A percentile compares a stretch with the other conserved stretches of the same genome.
phyloP scores from a whole-genome alignment of 2,888 invertebrate genomes.

The Theretra japonica region DNA sequence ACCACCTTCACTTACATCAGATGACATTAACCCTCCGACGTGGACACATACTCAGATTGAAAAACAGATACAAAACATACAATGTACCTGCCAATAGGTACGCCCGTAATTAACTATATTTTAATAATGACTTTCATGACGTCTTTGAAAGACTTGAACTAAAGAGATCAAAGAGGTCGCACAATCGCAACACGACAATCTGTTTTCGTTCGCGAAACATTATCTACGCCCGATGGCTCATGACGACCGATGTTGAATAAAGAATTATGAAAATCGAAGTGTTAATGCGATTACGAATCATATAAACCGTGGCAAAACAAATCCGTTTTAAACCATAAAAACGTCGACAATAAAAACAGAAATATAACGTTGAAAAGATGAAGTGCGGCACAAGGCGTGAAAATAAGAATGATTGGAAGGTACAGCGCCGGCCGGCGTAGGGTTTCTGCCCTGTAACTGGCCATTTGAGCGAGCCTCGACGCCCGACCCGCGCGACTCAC shows the following conservation, averaged over 20 bases:
- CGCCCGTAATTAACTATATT: slow-evolving; percentile 28
- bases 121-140: slow-evolving; percentile 45
- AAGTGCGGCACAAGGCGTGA: slow-evolving; percentile 57
- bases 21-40: slow-evolving; percentile 15
- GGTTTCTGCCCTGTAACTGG: slow-evolving; percentile 59
- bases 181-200: slow-evolving; percentile 43
- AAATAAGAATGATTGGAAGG: slow-evolving; percentile 64
- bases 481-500: slow-evolving; percentile 23
- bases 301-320: slow-evolving; percentile 52
- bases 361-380: slow-evolving; percentile 53
- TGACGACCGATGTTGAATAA: slow-evolving; percentile 7
- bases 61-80: neutral
- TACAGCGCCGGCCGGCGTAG: slow-evolving; percentile 53
- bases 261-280: slow-evolving; percentile 38
- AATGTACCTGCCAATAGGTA: slow-evolving; percentile 1
- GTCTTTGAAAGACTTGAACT: slow-evolving; percentile 43
- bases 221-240: slow-evolving; percentile 13
- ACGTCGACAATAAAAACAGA: slow-evolving; percentile 57
- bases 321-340: slow-evolving; percentile 57
- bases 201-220: slow-evolving; percentile 34
- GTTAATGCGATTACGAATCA: slow-evolving; percentile 43
- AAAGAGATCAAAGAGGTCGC: slow-evolving; percentile 48
- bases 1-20: slow-evolving; percentile 38
- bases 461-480: slow-evolving; percentile 54
- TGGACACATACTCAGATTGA: neutral